Percentiles rank a stretch among this genome's conserved stretches.
These are phyloP conservation scores for Tenebrio molitor DNA, from an alignment of 1,140 invertebrate species.

Conservation along the genomic window DNA sequence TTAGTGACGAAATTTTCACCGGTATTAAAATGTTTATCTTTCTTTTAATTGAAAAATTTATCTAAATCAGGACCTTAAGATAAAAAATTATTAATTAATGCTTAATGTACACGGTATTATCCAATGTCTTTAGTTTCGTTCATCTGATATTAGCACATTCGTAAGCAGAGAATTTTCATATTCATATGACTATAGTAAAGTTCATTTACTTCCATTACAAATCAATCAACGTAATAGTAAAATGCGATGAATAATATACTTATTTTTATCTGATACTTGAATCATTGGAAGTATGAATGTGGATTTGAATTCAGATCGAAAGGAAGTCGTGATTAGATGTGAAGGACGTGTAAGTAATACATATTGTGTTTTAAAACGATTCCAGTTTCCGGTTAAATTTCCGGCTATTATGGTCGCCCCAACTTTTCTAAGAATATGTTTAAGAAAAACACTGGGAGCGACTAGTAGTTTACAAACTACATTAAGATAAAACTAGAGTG, in stretches of 20 bases:
- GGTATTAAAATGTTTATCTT: conserved; percentile 6
- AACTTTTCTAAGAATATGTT: too few species aligned
- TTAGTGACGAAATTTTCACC: conserved; percentile 32
- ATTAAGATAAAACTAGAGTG: too few species aligned
- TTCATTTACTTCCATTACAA: neutral
- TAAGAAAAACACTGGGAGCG: too few species aligned
- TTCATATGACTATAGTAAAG: neutral
- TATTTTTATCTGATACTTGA: neutral
- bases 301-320: conserved; percentile 45
- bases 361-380: conserved; percentile 31
- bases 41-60: too few species aligned
- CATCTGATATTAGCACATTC: too few species aligned
- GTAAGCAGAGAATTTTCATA: too few species aligned
- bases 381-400: conserved; percentile 46
- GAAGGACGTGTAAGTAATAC: conserved; percentile 31
- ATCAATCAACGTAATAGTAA: neutral
- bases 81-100: too few species aligned
- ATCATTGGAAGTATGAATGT: neutral
- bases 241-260: neutral
- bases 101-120: too few species aligned
- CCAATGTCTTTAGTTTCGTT: too few species aligned
- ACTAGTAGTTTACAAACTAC: neutral
- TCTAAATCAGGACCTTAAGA: too few species aligned
- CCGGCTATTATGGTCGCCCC: conserved; percentile 31
- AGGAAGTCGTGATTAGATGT: conserved; percentile 31